phyloP scores from a whole-genome alignment of 2,797 vertebrate species.

The Thaleichthys pacificus region DNA sequence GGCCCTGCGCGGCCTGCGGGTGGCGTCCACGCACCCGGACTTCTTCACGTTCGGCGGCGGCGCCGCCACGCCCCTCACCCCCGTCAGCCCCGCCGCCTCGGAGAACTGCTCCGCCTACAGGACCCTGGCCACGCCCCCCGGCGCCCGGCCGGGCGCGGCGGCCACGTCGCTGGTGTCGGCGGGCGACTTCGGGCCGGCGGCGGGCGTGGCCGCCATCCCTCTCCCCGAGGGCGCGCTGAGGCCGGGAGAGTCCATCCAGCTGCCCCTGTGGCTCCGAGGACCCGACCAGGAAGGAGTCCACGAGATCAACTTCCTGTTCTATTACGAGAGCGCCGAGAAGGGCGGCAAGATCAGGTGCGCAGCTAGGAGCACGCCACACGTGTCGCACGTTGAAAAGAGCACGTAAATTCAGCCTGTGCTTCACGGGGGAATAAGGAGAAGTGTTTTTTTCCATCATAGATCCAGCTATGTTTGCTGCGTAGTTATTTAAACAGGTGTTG shows the following conservation, averaged over 20 bases:
- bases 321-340: slow-evolving; percentile 89
- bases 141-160: slow-evolving; percentile 72
- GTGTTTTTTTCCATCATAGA: no score
- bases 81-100: slow-evolving; percentile 83
- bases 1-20: slow-evolving; percentile 85
- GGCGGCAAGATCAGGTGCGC: slow-evolving; percentile 68
- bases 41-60: slow-evolving; percentile 96
- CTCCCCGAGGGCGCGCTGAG: slow-evolving; percentile 79
- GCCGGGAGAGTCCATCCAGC: slow-evolving; percentile 88
- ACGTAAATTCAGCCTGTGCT: no score
- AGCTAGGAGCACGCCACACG: no score
- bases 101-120: slow-evolving; percentile 95
- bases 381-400: no score
- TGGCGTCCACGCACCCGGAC: slow-evolving; percentile 89
- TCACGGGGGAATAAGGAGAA: no score
- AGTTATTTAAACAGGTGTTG: no score
- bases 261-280: slow-evolving; percentile 94
- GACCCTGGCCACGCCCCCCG: slow-evolving; percentile 78
- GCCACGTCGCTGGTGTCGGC: slow-evolving; percentile 59
- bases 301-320: slow-evolving; percentile 97
- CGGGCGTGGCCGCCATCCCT: slow-evolving; percentile 76
- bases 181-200: slow-evolving; percentile 43
- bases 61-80: slow-evolving; percentile 74
- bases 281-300: slow-evolving; percentile 96
- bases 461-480: no score